Conservation (phyloP, 1,140 invertebrate species). For the Leptinotarsa texana region DNA sequence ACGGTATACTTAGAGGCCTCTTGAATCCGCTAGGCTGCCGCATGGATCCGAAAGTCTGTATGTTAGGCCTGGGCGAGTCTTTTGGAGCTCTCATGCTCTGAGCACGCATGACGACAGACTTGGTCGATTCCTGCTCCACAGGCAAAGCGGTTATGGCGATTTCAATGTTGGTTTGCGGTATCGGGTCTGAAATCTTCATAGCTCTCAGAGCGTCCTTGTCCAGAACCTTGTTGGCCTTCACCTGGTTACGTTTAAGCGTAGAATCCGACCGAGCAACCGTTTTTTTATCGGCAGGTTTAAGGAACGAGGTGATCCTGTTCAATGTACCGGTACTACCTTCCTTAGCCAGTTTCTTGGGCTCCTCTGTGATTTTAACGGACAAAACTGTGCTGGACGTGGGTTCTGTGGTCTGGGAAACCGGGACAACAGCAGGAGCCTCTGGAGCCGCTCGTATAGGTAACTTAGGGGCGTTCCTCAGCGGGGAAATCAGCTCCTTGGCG, state of each 20-base stretch:
- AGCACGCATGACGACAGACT: conserved; percentile 68
- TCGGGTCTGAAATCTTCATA: conserved; percentile 80
- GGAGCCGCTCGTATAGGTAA: conserved; percentile 62
- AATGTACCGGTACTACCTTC: conserved; percentile 61
- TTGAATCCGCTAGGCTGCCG: conserved; percentile 63
- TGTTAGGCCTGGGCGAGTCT: conserved; percentile 60
- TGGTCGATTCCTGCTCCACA: conserved; percentile 58
- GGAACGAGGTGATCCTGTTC: conserved; percentile 76
- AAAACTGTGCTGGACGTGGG: conserved; percentile 51
- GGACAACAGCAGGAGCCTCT: conserved; percentile 53
- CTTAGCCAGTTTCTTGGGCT: conserved; percentile 48
- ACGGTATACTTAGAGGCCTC: conserved; percentile 72
- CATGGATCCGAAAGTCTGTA: conserved; percentile 83
- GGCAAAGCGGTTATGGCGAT: conserved; percentile 63
- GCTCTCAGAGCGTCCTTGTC: conserved; percentile 73
- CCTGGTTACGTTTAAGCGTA: conserved; percentile 61
- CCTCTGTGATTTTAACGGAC: conserved; percentile 51
- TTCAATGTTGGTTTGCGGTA: conserved; percentile 70
- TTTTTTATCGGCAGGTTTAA: conserved; percentile 67
- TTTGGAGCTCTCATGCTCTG: conserved; percentile 75
- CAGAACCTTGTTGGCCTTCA: conserved; percentile 66
- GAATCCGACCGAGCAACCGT: conserved; percentile 57
- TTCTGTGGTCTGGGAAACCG: conserved; percentile 58
- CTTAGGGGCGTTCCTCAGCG: conserved; percentile 58
- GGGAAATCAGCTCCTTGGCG: conserved; percentile 70